Conservation (phyloP, 2,113 vertebrate genomes). For the Menura novaehollandiae region DNA sequence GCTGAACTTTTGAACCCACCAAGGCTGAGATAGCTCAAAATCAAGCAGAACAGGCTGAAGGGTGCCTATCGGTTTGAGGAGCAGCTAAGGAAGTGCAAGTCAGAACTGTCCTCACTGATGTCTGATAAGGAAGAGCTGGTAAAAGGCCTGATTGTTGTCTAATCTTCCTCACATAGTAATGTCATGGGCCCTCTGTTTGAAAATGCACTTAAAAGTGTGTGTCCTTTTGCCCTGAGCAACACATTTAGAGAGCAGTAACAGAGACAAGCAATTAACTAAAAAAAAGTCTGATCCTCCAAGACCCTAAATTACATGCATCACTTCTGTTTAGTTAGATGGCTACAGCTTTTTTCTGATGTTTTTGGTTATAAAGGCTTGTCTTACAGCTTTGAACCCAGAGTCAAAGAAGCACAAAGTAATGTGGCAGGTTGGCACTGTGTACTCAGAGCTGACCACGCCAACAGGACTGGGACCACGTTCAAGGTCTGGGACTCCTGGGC, state of each 20-base stretch:
- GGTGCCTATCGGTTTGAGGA: neutral
- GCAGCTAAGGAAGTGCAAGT: neutral
- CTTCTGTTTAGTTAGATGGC: neutral
- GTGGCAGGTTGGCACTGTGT: neutral
- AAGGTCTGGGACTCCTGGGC: neutral
- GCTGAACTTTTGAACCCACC: slow-evolving; percentile 32
- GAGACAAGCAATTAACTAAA: neutral
- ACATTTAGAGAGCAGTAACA: neutral
- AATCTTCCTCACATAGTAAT: neutral
- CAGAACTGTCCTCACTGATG: neutral
- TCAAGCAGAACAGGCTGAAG: neutral
- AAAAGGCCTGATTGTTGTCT: neutral
- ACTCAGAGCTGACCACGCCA: neutral
- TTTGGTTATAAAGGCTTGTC: neutral
- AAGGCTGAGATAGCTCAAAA: neutral
- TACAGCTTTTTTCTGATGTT: neutral
- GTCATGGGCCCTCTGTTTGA: neutral
- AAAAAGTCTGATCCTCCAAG: neutral
- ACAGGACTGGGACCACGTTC: fast-evolving
- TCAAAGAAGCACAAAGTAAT: neutral
- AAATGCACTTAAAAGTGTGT: neutral
- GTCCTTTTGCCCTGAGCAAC: neutral
- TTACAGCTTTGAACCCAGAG: neutral
- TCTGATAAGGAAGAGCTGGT: neutral
- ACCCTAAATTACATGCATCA: neutral